Conservation (phyloP, 2,888 invertebrate species). For the Protophormia terraenovae region DNA sequence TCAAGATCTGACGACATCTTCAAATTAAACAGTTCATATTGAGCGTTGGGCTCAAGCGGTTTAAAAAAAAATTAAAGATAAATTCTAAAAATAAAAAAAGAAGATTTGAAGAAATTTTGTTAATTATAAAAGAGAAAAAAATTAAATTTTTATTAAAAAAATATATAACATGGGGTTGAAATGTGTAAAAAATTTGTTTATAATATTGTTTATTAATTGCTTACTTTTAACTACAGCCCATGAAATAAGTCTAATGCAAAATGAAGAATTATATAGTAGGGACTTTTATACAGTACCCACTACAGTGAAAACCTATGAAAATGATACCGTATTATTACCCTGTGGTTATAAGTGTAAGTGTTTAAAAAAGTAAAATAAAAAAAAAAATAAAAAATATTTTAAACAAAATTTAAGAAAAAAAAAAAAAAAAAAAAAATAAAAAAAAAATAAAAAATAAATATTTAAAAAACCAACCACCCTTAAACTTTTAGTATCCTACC, state of each 20-base stretch:
- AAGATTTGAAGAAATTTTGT: not conserved
- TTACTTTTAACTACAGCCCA: not conserved
- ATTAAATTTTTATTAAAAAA: not conserved
- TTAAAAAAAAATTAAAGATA: not conserved
- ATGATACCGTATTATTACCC: conserved; percentile 89
- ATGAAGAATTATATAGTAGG: conserved; percentile 64
- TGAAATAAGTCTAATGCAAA: conserved; percentile 9
- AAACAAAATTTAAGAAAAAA: not conserved
- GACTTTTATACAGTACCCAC: conserved; percentile 88
- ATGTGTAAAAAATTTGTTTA: no score
- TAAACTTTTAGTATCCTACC: conserved; percentile 82
- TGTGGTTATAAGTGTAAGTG: conserved; percentile 89
- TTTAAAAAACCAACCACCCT: not conserved
- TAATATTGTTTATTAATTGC: not conserved
- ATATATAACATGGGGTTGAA: no score
- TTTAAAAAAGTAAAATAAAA: not conserved
- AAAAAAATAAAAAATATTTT: not conserved
- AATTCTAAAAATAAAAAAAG: not conserved
- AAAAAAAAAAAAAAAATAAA: not conserved
- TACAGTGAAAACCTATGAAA: conserved; percentile 88
- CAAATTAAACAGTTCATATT: conserved; percentile 65
- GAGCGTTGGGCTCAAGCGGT: conserved; percentile 57
- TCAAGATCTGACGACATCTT: conserved; percentile 66
- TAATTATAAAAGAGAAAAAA: not conserved
- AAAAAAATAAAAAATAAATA: conserved; percentile 1